Base-by-base conservation (phyloP, 2,888 invertebrate species). In the Stenolophus ochropezus region DNA sequence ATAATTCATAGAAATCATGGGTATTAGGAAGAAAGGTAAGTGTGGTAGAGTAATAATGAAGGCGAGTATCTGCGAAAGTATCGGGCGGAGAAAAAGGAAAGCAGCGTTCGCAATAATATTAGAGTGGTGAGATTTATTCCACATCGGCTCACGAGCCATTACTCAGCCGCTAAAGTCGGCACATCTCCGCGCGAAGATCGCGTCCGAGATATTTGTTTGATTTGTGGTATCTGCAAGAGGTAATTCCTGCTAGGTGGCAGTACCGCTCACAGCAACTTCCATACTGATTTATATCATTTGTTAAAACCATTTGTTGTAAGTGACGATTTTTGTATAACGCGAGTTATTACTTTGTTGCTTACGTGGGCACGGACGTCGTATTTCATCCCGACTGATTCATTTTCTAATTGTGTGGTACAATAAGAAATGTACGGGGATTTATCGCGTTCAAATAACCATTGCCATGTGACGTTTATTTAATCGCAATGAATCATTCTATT, bases 171-270 rank as follows among this genome's bases (percentile, higher is more conserved):
- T 73, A 80, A 80, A 80, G 80, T 80, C 80, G 80, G 80, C 80
- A 80, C 71, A 80, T 80, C 73, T 73, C 65, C 27, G 69, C 53
- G 16, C 23, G 23, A 27, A 73, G 80, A 80, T 80, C 80, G 80
- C 80, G 80, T 73, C 58, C 56, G 56, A 71, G 80, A 80, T 80
- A 80, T 80, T 80, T 80, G 73, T 80, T 80, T 80, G 80, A 80
- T 80, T 80, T 80, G 80, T 80, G 80, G 80, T 73, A 80, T 80
- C 80, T 80, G 80, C 80, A 80, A 73, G 58, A 80, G 73, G 80
- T 51, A 73, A 80, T 80, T 73, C 80, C 79, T 18, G 73, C 49
- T 73, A 73, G 73, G 73, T 73, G 73, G 73, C 73, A 49, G 42
- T 42, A 42, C 61, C 16, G 71, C 73, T 23, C n/a, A 6, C 8